A percentile compares a stretch with the other conserved stretches of the same genome.
phyloP scores from a whole-genome alignment of 2,113 vertebrate genomes.

The Ciconia boyciana region DNA sequence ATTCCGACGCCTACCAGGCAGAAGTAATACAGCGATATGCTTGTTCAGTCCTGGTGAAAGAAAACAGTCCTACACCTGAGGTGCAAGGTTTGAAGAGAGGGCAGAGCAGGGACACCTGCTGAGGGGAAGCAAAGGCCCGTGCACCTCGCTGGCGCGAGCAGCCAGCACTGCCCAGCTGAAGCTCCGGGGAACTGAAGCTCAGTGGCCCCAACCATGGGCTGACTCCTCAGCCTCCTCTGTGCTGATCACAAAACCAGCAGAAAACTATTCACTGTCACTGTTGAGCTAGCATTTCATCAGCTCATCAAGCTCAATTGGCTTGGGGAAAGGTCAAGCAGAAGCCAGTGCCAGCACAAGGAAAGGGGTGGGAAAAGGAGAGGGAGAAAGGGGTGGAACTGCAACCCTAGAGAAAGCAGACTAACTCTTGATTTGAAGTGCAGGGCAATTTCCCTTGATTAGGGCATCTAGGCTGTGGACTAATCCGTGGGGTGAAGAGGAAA shows the following conservation, averaged over 20 bases:
- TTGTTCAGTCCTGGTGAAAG: background rate
- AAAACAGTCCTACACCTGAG: background rate
- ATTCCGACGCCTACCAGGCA: background rate
- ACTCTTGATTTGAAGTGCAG: background rate
- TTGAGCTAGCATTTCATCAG: background rate
- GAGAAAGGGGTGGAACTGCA: background rate
- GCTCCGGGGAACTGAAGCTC: background rate
- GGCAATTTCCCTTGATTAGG: background rate
- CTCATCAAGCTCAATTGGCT: background rate
- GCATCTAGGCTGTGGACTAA: background rate
- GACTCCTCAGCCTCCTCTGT: background rate
- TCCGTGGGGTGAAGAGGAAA: background rate
- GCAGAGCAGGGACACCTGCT: background rate
- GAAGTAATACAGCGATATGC: background rate
- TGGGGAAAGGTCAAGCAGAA: background rate
- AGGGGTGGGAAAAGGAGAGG: background rate
- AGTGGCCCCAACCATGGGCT: background rate
- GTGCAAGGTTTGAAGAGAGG: background rate
- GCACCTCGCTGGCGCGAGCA: background rate
- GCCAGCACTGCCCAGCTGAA: rapidly evolving
- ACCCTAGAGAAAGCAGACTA: background rate
- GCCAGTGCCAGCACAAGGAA: background rate
- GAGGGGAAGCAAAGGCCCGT: background rate
- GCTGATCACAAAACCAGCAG: background rate
- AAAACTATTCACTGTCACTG: background rate